Conservation (phyloP, 2,888 invertebrate species). For the Dinocampus coccinellae region DNA sequence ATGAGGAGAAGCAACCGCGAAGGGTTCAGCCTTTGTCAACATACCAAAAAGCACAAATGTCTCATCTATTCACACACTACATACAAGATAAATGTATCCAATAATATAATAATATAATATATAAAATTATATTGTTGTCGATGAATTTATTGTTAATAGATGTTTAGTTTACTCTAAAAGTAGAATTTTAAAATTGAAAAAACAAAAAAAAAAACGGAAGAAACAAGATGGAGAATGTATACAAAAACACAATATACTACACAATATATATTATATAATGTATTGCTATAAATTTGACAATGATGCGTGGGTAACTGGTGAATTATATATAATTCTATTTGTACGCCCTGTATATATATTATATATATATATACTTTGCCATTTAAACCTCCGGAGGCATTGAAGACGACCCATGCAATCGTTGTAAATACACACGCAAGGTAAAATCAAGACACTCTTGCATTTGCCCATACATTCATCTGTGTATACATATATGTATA, state of each 20-base stretch:
- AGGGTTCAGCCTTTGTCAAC: conserved; percentile 2
- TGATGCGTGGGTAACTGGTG: not conserved
- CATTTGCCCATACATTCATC: not conserved
- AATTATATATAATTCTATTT: not conserved
- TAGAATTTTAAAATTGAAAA: too few relatives aligned
- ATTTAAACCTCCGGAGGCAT: not conserved
- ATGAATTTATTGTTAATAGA: not conserved
- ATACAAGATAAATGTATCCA: too few relatives aligned
- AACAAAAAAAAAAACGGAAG: too few relatives aligned
- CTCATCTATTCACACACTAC: too few relatives aligned
- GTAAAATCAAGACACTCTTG: not conserved
- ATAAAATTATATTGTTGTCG: not conserved
- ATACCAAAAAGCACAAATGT: not conserved
- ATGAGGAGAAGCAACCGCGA: conserved; percentile 15
- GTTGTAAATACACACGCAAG: not conserved
- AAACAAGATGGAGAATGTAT: too few relatives aligned
- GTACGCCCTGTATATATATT: not conserved
- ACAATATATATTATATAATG: too few relatives aligned
- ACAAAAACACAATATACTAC: too few relatives aligned
- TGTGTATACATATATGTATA: not conserved
- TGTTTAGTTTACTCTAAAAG: too few relatives aligned
- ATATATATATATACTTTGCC: not conserved
- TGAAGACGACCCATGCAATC: not conserved
- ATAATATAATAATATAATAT: not conserved
- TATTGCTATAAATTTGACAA: not conserved